Evolutionary conservation across 2,888 invertebrate species (phyloP).

Genomic region (Halictus quadricinctus): DNA sequence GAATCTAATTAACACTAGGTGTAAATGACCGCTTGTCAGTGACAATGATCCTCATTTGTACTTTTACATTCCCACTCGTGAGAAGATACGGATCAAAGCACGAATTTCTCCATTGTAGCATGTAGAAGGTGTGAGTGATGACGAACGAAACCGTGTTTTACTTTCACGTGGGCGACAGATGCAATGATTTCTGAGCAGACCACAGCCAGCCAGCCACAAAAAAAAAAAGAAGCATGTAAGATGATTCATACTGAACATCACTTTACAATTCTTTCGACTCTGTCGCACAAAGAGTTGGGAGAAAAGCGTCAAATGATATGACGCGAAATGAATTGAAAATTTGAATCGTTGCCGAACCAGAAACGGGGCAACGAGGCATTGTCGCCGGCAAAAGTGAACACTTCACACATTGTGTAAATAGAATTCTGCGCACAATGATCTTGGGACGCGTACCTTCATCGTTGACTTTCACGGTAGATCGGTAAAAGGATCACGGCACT

Average conservation of each 20-base stretch:
- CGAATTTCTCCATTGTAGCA: conserved; percentile 48
- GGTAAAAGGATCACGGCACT: conserved; percentile 80
- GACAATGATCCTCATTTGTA: conserved; percentile 23
- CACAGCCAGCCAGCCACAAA: background rate
- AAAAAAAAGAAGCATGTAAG: background rate
- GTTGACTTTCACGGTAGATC: conserved; percentile 77
- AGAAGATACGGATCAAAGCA: background rate
- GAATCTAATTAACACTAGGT: background rate
- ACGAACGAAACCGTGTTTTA: conserved; percentile 64
- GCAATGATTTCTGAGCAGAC: background rate
- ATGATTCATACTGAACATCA: background rate
- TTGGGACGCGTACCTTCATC: conserved; percentile 77
- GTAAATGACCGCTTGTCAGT: background rate
- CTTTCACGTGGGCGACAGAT: conserved; percentile 73
- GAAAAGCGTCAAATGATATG: background rate
- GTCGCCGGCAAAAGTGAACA: conserved; percentile 26
- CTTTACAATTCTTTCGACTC: background rate
- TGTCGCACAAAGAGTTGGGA: background rate
- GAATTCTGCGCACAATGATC: conserved; percentile 29
- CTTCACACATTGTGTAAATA: conserved; percentile 41
- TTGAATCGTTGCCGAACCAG: background rate
- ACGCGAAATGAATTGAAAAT: background rate
- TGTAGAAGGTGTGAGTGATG: conserved; percentile 67
- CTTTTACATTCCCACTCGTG: conserved; percentile 40
- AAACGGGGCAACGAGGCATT: background rate